Percentiles rank a stretch among this genome's conserved stretches.
phyloP scores from a whole-genome alignment of 2,888 invertebrate species.

The Pollenia labialis region DNA sequence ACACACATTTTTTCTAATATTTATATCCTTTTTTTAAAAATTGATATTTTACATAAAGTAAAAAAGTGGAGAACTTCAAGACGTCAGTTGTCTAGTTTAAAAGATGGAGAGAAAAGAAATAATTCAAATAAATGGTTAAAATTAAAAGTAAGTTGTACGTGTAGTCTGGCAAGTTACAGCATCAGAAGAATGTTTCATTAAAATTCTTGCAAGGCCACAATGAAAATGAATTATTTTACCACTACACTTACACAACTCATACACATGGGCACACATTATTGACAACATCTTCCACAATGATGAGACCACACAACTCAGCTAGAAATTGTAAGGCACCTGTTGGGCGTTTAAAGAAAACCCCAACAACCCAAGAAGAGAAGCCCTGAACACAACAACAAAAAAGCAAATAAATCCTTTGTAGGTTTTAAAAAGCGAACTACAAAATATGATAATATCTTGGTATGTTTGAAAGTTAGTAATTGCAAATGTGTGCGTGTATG shows the following conservation, averaged over 20 bases:
- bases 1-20: slow-evolving; percentile 1
- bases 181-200: slow-evolving; percentile 69
- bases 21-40: neutral
- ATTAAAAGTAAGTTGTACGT: slow-evolving; percentile 45
- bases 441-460: slow-evolving; percentile 13
- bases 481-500: neutral
- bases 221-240: slow-evolving; percentile 55
- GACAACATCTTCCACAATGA: slow-evolving; percentile 11
- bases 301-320: slow-evolving; percentile 21
- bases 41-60: slow-evolving; percentile 47
- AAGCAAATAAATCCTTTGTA: slow-evolving; percentile 50
- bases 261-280: neutral
- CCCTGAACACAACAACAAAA: slow-evolving; percentile 5
- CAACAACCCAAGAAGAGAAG: slow-evolving; percentile 10
- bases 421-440: slow-evolving; percentile 13
- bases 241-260: neutral
- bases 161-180: slow-evolving; percentile 55
- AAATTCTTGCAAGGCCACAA: slow-evolving; percentile 65
- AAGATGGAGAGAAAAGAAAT: slow-evolving; percentile 4
- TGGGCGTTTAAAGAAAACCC: slow-evolving; percentile 37
- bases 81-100: neutral
- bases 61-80: slow-evolving; percentile 38
- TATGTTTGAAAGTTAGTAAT: neutral
- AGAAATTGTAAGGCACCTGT: slow-evolving; percentile 53
- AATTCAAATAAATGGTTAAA: slow-evolving; percentile 35